phyloP scores from a whole-genome alignment of 2,888 invertebrate species.

The Agapostemon virescens region DNA sequence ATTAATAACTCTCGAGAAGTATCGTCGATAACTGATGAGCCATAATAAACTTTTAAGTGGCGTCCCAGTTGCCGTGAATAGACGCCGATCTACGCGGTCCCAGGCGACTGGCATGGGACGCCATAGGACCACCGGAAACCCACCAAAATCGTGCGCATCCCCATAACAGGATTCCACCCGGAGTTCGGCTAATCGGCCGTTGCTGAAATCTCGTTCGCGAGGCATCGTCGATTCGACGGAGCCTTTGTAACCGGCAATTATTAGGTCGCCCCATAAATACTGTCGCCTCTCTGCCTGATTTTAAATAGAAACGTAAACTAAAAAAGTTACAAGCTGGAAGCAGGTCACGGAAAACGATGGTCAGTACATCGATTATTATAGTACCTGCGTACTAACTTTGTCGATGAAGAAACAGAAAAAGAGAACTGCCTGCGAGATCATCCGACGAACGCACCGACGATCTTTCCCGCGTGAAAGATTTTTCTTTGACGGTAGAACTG shows the following conservation, averaged over 20 bases:
- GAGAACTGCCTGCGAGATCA: not conserved
- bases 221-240: too few relatives aligned
- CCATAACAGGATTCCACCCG: too few relatives aligned
- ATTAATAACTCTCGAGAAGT: slow-evolving; percentile 56
- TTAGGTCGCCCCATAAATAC: slow-evolving; percentile 5
- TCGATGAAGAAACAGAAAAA: not conserved
- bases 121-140: too few relatives aligned
- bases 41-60: slow-evolving; percentile 60
- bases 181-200: too few relatives aligned
- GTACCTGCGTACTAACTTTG: not conserved
- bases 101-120: not conserved
- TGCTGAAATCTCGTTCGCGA: too few relatives aligned
- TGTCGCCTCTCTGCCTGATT: too few relatives aligned
- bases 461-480: not conserved
- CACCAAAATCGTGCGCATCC: too few relatives aligned
- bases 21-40: slow-evolving; percentile 60
- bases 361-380: not conserved
- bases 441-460: too few relatives aligned
- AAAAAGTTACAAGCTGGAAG: not conserved
- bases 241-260: not conserved
- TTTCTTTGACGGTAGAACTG: too few relatives aligned
- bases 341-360: not conserved
- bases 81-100: slow-evolving; percentile 45
- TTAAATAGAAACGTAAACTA: not conserved
- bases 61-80: slow-evolving; percentile 55